Evolutionary conservation across 2,797 vertebrate genomes (phyloP).

Genomic region (Crypturellus tataupa): DNA sequence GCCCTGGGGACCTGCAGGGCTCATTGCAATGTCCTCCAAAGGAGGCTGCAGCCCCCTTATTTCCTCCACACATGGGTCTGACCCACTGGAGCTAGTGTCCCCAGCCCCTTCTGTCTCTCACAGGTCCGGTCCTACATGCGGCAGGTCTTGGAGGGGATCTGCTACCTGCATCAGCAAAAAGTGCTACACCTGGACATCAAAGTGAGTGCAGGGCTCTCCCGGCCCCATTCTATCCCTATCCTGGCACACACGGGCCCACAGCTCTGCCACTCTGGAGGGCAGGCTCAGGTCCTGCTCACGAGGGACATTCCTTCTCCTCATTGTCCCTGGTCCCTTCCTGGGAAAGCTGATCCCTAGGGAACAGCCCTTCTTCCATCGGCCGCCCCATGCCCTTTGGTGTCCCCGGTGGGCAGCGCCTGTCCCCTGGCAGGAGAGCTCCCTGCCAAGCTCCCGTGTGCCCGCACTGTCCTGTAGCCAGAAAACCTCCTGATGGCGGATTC

Average conservation of each 20-base stretch:
- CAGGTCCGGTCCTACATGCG: slow-evolving; percentile 86
- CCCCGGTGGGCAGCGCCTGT: background rate
- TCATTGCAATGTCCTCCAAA: background rate
- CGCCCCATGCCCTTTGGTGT: background rate
- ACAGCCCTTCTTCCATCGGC: background rate
- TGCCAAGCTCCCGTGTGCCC: slow-evolving; percentile 11
- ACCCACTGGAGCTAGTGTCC: background rate
- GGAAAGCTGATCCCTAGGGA: background rate
- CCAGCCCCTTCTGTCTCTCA: background rate
- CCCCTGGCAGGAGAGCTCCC: background rate
- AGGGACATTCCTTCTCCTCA: background rate
- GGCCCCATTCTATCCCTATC: background rate
- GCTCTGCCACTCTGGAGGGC: slow-evolving; percentile 77
- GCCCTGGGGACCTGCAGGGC: fast-evolving
- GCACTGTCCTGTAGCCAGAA: slow-evolving; percentile 86
- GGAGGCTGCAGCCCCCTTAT: background rate
- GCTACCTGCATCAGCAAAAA: slow-evolving; percentile 61
- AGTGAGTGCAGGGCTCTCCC: slow-evolving; percentile 66
- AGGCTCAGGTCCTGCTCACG: background rate
- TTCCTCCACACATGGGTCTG: fast-evolving
- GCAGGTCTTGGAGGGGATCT: slow-evolving; percentile 90
- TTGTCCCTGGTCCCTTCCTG: background rate
- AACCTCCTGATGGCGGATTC: slow-evolving; percentile 93
- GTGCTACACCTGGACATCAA: slow-evolving; percentile 85
- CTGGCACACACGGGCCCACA: slow-evolving; percentile 70